These are phyloP conservation scores for Scylla paramamosain DNA, from an alignment of 1,140 invertebrate genomes.

Conservation along the genomic window DNA sequence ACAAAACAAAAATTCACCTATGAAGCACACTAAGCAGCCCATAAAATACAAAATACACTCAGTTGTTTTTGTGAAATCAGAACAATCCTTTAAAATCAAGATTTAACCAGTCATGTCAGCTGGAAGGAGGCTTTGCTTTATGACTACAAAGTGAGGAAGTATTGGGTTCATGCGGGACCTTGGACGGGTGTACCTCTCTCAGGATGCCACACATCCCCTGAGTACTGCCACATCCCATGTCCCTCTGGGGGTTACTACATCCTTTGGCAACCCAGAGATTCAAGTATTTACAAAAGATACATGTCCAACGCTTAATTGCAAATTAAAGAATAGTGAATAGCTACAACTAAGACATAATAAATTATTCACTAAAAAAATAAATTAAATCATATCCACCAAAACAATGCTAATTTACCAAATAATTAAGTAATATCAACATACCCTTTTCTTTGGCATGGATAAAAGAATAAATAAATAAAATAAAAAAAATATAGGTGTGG, in stretches of 20 bases:
- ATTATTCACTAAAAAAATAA: slow-evolving; percentile 57
- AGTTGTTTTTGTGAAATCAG: neutral
- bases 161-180: neutral
- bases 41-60: too few species aligned
- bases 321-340: slow-evolving; percentile 18
- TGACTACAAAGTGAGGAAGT: neutral
- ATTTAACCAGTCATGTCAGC: neutral
- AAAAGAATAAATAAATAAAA: slow-evolving; percentile 44
- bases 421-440: slow-evolving; percentile 43
- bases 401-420: slow-evolving; percentile 21
- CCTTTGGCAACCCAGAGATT: neutral
- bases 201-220: slow-evolving; percentile 16
- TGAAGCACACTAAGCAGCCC: neutral
- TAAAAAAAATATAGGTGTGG: neutral
- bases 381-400: slow-evolving; percentile 36
- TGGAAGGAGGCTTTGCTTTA: neutral
- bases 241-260: neutral
- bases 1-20: neutral
- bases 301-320: slow-evolving; percentile 60
- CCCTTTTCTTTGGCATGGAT: slow-evolving; percentile 66
- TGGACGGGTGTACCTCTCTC: neutral
- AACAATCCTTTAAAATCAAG: neutral
- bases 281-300: slow-evolving; percentile 41
- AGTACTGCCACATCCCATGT: neutral
- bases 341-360: slow-evolving; percentile 53